Conservation (phyloP, 2,797 vertebrate genomes). For the Cuniculus paca region DNA sequence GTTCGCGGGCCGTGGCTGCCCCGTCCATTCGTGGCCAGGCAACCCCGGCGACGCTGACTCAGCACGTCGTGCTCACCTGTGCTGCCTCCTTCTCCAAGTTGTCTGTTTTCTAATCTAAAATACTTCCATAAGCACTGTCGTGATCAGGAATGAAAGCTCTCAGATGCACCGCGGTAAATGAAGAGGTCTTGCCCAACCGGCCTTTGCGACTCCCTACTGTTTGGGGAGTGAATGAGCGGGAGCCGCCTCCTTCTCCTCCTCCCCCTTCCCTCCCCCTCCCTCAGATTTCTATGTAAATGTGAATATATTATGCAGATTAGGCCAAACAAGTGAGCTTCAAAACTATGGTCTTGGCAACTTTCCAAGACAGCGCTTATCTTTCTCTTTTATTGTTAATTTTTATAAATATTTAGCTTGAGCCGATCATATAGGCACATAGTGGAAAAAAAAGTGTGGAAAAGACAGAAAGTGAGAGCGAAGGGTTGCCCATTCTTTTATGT, state of each 20-base stretch:
- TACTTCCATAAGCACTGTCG: neutral
- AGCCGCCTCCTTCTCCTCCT: too few species aligned
- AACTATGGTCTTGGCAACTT: neutral
- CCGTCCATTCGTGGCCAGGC: accelerated
- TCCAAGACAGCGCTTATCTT: neutral
- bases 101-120: neutral
- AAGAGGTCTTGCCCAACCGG: neutral
- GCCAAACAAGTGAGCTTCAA: neutral
- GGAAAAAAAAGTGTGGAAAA: neutral
- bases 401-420: neutral
- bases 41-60: neutral
- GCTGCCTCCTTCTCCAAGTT: neutral
- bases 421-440: neutral
- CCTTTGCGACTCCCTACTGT: accelerated
- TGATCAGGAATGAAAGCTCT: neutral
- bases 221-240: accelerated
- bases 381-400: conserved; percentile 40
- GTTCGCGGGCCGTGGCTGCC: accelerated
- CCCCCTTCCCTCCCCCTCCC: neutral
- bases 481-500: neutral
- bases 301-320: neutral
- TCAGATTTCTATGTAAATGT: neutral
- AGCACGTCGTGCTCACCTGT: too few species aligned
- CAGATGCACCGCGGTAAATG: neutral
- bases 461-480: neutral